Evolutionary conservation across 2,797 vertebrate genomes (phyloP), one percentile per base, ranked within the genome.

Genomic region (Lemur catta): DNA sequence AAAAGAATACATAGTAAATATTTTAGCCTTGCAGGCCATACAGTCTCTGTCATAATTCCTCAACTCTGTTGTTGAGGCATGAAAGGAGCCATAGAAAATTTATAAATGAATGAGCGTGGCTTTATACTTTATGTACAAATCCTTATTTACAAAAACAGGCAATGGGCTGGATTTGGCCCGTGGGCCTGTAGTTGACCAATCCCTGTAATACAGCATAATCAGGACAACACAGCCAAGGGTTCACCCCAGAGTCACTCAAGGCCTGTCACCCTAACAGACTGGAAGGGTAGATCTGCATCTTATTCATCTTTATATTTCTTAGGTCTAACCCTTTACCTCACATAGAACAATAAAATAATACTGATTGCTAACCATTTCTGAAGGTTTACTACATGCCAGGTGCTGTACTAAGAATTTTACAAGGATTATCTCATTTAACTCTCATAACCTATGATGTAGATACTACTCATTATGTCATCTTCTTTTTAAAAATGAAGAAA

Each of bases 401-500:
- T 79, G 12, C 71, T 92, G 9, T 33, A 52, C 74, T 82, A 87
- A 91, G 78, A 85, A 63, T 93, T 84, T 93, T 46, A 63, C 26
- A 69, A 82, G 4, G 38, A 75, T 61, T 35, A 86, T 89, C 65
- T 96, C 84, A 92, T 57, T 89, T 94, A 87, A 93, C 13, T 43
- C 38, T 46, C 7, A 81, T 82, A 71, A 55, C 46, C 89, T 93
- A 74, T 30, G 38, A 86, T 33, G 18, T 46, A 1, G 46, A 84
- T 71, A 88, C 55, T 72, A 72, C 55, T 88, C 7, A 63, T 90
- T 89, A 79, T 22, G 46, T 57, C n/a, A 75, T 76, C 57, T 91
- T 87, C 63, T 61, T 93, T 61, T 95, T 89, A 84, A 50, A 93
- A 81, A 61, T 7, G 55, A 94, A 84, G 74, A 93, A 89, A 65